Evolutionary conservation across 2,797 vertebrate genomes (phyloP), one percentile per base, ranked within the genome.

Genomic region (Cossypha caffra): DNA sequence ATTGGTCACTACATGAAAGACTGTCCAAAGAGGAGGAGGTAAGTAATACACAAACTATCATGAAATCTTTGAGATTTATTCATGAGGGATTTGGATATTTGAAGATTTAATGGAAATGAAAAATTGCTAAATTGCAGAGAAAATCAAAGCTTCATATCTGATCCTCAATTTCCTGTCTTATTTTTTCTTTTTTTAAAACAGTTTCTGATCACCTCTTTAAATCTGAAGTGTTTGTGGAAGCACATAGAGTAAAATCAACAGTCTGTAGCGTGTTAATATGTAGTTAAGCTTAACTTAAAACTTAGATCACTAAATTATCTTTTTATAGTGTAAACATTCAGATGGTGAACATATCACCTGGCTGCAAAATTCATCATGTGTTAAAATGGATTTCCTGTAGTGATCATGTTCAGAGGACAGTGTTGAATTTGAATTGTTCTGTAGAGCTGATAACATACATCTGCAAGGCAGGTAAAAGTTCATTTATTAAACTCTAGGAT

Each of bases 1-100:
- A 99, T 99, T 74, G 99, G 99, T 79, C 99, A 99, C 96, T 99
- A 99, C 95, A 99, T 99, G 99, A 99, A 99, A 98, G 99, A 99
- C 96, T 99, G 99, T 93, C 99, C 99, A 23, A 99, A 99, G 96
- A 99, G 99, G 96, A 99, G 99, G 97, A 99, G 99, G 99, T 99
- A 93, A 96, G 97, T 81, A 82, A 88, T 88, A 19, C 11, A 37
- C 17, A 63, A 74, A 76, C 21, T 74, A 4, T 58, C 0, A 0
- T 35, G 58, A 69, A 73, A 42, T 52, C 52, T 64, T 50, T n/a
- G 40, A 63, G 33, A 69, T 83, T 35, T 82, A 42, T 24, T 87
- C 16, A 31, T 20, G 37, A 67, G 24, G 74, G 37, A 52, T 59
- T 73, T 76, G 9, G 5, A 14, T 88, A 59, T 73, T 71, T 88